Evolutionary conservation across 2,113 vertebrate species (phyloP), one percentile per base, ranked within the genome.

Genomic region (Dendropsophus ebraccatus): DNA sequence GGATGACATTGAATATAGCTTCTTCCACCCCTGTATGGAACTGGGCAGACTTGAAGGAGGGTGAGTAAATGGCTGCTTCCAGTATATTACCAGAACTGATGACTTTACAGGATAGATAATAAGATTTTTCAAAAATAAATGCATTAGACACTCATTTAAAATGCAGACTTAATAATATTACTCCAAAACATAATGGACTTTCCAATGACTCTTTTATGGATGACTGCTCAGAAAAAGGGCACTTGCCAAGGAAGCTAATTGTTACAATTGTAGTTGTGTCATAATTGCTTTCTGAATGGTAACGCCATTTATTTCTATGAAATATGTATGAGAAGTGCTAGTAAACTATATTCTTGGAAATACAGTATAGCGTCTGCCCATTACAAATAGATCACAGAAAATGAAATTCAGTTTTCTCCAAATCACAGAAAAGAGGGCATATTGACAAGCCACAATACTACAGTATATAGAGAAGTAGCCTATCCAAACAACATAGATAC

Each of bases 201-300:
- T 45, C 54, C 37, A 47, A 35, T 25, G 54, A 62, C 52, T 41
- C 41, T 77, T 84, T 86, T 60, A 79, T 28, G 17, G 75, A 79
- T 45, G 23, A 56, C 13, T 70, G 23, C 65, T 58, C 2, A 45
- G 60, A 73, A 85, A 80, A 70, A 81, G n/a, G n/a, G 47, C 65
- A 56, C 81, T 72, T 81, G 65, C 76, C 76, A 73, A 81, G 75
- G n/a, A 72, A 72, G 30, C 84, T 86, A 86, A 86, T 86, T 86
- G 84, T 80, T 81, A 81, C 65, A 60, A 58, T 56, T 58, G 65
- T 80, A 86, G 80, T 81, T 73, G 76, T 60, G 45, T 80, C 49
- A 19, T 86, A 86, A 86, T 86, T 54, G 84, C 30, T 86, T 70
- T 86, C 65, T 72, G 52, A 79, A 79, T 56, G 47, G 41, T 28